Percentiles rank a stretch among this genome's conserved stretches.
Conservation (phyloP, 2,888 invertebrate species). For the Omphaloscelis lunosa region DNA sequence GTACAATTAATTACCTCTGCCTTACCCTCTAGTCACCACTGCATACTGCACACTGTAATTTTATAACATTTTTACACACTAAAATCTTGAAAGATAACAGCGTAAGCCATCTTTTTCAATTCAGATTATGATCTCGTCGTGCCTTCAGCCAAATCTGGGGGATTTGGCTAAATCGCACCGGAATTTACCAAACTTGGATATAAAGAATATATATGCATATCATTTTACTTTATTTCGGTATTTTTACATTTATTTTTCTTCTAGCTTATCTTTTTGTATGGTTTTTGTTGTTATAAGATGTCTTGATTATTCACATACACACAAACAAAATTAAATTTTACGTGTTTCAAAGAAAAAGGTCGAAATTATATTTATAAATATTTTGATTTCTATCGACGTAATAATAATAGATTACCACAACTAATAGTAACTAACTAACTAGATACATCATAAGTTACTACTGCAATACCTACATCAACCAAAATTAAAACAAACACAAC, state of each 20-base stretch:
- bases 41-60: background rate
- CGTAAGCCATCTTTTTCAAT: slow-evolving; percentile 38
- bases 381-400: background rate
- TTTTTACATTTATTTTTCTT: background rate
- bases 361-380: background rate
- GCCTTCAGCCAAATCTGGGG: slow-evolving; percentile 33
- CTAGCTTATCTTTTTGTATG: too few relatives aligned
- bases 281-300: too few relatives aligned
- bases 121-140: slow-evolving; percentile 2
- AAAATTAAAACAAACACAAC: slow-evolving; percentile 13
- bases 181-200: slow-evolving; percentile 32
- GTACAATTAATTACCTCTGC: too few relatives aligned
- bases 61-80: background rate
- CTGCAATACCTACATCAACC: background rate
- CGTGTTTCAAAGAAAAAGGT: too few relatives aligned
- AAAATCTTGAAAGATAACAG: background rate
- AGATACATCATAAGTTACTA: too few relatives aligned
- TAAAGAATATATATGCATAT: slow-evolving; percentile 39
- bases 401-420: too few relatives aligned
- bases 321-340: too few relatives aligned
- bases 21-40: too few relatives aligned
- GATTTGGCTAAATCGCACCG: slow-evolving; percentile 36
- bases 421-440: too few relatives aligned
- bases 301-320: too few relatives aligned
- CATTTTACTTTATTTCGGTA: slow-evolving; percentile 12